Conservation (phyloP, 2,113 vertebrate genomes). For the Ploceus nigricollis region DNA sequence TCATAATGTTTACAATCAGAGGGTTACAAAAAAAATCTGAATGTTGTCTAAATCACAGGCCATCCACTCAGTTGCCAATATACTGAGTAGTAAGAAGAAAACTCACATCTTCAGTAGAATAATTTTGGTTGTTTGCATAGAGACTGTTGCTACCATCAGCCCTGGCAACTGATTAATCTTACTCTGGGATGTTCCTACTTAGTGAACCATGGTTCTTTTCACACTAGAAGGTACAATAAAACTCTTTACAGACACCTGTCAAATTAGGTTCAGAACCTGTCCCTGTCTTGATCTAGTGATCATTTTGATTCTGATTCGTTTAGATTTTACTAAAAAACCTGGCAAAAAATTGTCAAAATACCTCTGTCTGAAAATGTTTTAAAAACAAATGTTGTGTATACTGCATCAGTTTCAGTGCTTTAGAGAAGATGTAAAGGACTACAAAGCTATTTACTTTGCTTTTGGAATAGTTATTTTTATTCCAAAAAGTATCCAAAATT, state of each 20-base stretch:
- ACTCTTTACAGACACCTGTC: neutral
- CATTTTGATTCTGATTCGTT: neutral
- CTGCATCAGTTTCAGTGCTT: neutral
- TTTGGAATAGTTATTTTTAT: neutral
- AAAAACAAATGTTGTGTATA: neutral
- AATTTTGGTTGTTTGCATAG: neutral
- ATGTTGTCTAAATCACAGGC: neutral
- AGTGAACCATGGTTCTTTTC: neutral
- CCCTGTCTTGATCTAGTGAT: neutral
- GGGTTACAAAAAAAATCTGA: neutral
- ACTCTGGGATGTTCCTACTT: neutral
- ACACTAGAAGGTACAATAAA: neutral
- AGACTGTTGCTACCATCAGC: neutral
- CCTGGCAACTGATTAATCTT: neutral
- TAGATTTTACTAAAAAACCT: neutral
- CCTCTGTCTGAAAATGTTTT: neutral
- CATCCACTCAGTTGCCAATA: neutral
- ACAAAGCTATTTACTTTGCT: neutral
- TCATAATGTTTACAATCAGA: neutral
- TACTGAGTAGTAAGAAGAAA: neutral
- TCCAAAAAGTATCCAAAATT: neutral
- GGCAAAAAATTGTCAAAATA: neutral
- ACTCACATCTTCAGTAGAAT: neutral
- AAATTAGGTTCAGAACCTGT: neutral
- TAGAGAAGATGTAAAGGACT: neutral